Base-by-base conservation (phyloP, 2,888 invertebrate species). In the Hipparchia semele region DNA sequence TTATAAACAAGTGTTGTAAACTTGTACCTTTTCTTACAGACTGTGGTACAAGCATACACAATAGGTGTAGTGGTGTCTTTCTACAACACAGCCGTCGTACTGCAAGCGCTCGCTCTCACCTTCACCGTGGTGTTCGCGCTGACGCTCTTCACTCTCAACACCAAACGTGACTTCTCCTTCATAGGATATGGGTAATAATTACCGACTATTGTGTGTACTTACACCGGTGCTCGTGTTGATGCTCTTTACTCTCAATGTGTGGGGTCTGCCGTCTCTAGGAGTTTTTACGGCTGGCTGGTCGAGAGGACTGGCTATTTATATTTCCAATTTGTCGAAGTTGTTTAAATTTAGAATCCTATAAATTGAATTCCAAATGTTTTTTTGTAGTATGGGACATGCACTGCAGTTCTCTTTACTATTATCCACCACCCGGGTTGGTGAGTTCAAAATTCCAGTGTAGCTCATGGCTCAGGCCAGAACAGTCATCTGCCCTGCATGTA, bases 71-170 rank as follows among this genome's bases (percentile, higher is more conserved):
- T 97, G 23, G 97, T 97, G 8, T 96, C 97, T 0, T 96, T 96
- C 89, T 98, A 96, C 89, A 96, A 97, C 78, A 95, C 96, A 49
- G 89, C 94, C 10, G 94, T 97, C 59, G 97, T 98, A 4, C 89
- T 98, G 33, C 96, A 98, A 90, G 98, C 98, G 0, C 94, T 98
- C 53, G 88, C 96, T 0, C 94, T 98, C 75, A 98, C 98, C 0
- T 92, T 97, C 73, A 94, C 96, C 1, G 96, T 98, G 6, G 96
- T 97, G n/a, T 94, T 95, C 77, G 95, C 96, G 0, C 94, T 98
- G 71, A 98, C 98, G 0, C 85, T 96, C 13, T 98, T 96, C 91
- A 98, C 98, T 0, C 96, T 98, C 79, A 98, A 98, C 93, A 96
- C 97, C 12, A 98, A 97, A 84, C 94, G 95, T 68, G 98, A 98